Evolutionary conservation across 2,888 invertebrate genomes (phyloP).

Genomic region (Callosobruchus maculatus): DNA sequence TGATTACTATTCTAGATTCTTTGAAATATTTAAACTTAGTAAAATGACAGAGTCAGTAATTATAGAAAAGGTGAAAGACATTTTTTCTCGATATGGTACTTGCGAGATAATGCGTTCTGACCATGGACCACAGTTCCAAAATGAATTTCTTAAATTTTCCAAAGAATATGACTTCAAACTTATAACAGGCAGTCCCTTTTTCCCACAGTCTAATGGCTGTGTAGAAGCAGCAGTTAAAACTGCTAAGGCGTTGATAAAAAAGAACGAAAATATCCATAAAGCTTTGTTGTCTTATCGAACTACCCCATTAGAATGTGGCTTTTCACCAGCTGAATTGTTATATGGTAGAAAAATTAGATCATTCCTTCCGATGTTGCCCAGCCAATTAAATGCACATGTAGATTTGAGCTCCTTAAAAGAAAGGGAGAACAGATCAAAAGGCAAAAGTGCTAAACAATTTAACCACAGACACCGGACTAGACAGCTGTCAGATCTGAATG

Average conservation of each 20-base stretch:
- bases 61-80: constrained; percentile 19
- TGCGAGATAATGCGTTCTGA: constrained; percentile 27
- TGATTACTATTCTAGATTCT: constrained; percentile 23
- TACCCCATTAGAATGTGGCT: constrained; percentile 12
- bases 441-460: neutral
- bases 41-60: constrained; percentile 13
- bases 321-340: constrained; percentile 45
- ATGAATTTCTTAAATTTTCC: constrained; percentile 17
- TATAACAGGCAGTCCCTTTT: constrained; percentile 21
- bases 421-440: constrained; percentile 2
- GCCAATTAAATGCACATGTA: neutral
- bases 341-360: constrained; percentile 4
- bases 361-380: constrained; percentile 1
- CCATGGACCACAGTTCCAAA: constrained; percentile 28
- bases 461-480: constrained; percentile 8
- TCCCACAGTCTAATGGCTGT: constrained; percentile 12
- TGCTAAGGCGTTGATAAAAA: constrained; percentile 10
- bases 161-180: constrained; percentile 10
- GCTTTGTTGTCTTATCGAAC: constrained; percentile 10
- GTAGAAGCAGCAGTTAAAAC: constrained; percentile 12
- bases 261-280: constrained; percentile 10
- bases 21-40: constrained; percentile 16
- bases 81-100: constrained; percentile 27
- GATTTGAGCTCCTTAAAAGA: neutral
- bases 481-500: constrained; percentile 3